Conservation (phyloP, 2,797 vertebrate genomes). For the Argyrosomus regius region DNA sequence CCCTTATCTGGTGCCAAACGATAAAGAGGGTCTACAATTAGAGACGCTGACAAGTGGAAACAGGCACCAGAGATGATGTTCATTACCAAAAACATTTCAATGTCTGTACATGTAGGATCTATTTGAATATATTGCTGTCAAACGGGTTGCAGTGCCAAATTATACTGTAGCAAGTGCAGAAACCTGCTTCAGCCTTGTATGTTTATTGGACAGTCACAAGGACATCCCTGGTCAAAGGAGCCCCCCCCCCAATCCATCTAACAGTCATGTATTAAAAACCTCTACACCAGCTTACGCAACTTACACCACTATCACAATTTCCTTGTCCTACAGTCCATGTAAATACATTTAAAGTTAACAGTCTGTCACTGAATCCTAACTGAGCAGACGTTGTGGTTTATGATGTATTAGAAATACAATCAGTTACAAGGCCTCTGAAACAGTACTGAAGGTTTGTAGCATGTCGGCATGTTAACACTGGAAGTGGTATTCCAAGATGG, state of each 20-base stretch:
- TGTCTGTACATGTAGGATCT: background rate
- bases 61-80: conserved; percentile 44
- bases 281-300: conserved; percentile 44
- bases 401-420: conserved; percentile 32
- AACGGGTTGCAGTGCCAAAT: conserved; percentile 1
- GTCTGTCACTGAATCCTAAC: conserved; percentile 36
- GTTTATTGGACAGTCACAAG: conserved; percentile 9
- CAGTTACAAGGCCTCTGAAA: conserved; percentile 60
- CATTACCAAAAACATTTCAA: conserved; percentile 5
- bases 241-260: conserved; percentile 34
- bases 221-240: conserved; percentile 7
- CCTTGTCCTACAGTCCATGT: conserved; percentile 35
- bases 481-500: conserved; percentile 3
- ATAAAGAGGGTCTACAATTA: background rate
- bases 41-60: conserved; percentile 25
- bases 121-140: conserved; percentile 22
- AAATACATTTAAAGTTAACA: conserved; percentile 43
- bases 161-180: conserved; percentile 3
- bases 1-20: background rate
- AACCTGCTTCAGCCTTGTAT: conserved; percentile 26
- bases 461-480: conserved; percentile 27
- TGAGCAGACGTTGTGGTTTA: conserved; percentile 28
- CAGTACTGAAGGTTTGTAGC: conserved; percentile 44
- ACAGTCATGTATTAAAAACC: conserved; percentile 54
- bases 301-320: conserved; percentile 39